These are phyloP conservation scores for Venturia canescens DNA, from an alignment of 1,140 invertebrate genomes.

Conservation along the genomic window DNA sequence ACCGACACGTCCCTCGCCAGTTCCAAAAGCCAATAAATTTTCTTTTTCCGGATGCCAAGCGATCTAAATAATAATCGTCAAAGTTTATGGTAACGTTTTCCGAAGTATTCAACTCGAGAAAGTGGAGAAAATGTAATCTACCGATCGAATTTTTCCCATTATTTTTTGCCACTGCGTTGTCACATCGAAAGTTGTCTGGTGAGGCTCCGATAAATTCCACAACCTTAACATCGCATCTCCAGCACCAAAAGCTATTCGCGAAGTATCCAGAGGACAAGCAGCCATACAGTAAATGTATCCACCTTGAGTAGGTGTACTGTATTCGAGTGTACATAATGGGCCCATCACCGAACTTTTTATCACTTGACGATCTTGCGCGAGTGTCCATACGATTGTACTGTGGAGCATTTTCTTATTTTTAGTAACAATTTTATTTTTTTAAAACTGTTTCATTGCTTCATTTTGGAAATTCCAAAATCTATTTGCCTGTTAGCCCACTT, in stretches of 20 bases:
- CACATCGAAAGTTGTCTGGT: slow-evolving; percentile 76
- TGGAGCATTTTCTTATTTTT: slow-evolving; percentile 17
- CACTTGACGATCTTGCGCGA: slow-evolving; percentile 81
- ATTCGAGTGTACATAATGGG: slow-evolving; percentile 69
- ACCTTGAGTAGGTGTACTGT: slow-evolving; percentile 80
- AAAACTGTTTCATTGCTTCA: too few species aligned
- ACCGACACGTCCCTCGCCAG: slow-evolving; percentile 84
- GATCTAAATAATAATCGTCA: slow-evolving; percentile 69
- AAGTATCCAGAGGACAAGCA: slow-evolving; percentile 84
- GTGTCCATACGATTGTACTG: slow-evolving; percentile 78
- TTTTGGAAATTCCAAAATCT: too few species aligned
- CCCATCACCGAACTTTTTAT: slow-evolving; percentile 73
- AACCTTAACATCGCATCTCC: slow-evolving; percentile 85
- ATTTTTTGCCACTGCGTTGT: slow-evolving; percentile 83
- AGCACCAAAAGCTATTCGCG: slow-evolving; percentile 82
- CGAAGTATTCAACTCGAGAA: neutral
- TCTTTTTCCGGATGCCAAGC: slow-evolving; percentile 89
- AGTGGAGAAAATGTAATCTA: slow-evolving; percentile 66
- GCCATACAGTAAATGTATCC: slow-evolving; percentile 82
- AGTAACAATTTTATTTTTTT: neutral
- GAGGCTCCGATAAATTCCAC: slow-evolving; percentile 81
- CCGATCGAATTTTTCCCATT: slow-evolving; percentile 83
- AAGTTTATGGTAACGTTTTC: neutral
- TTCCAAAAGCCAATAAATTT: slow-evolving; percentile 85
- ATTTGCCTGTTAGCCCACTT: too few species aligned